A percentile compares a stretch with the other conserved stretches of the same genome.
Evolutionary conservation across 2,113 vertebrate species (phyloP).

Genomic region (Zosterops hypoxanthus): DNA sequence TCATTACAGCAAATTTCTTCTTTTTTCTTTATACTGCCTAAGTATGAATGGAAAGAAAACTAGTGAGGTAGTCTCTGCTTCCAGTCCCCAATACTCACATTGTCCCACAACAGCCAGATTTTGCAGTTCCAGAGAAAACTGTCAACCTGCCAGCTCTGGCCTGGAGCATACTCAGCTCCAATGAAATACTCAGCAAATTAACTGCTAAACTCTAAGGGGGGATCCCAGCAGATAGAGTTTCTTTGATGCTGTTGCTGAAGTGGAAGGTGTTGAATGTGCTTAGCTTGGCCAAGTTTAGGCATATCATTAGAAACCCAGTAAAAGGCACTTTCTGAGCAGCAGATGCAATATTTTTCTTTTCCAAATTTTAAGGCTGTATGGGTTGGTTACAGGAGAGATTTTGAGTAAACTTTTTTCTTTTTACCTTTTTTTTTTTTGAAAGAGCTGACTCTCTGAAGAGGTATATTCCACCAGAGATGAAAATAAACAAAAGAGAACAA

Average conservation of each 20-base stretch:
- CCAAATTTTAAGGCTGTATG: background rate
- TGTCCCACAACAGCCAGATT: background rate
- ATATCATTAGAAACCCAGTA: background rate
- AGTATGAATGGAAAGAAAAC: background rate
- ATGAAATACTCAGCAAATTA: background rate
- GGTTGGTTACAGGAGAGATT: background rate
- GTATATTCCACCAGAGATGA: background rate
- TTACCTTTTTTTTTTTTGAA: no score
- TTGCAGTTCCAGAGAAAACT: background rate
- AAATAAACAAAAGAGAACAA: no score
- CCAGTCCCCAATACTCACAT: background rate
- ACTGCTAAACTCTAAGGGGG: background rate
- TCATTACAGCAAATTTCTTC: background rate
- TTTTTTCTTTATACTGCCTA: background rate
- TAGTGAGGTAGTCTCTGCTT: background rate
- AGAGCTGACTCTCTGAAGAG: background rate
- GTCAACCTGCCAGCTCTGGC: background rate
- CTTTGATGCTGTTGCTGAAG: background rate
- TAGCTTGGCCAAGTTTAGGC: background rate
- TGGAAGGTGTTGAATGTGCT: background rate
- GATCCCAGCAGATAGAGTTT: background rate
- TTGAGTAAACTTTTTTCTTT: background rate
- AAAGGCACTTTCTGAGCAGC: background rate
- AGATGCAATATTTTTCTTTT: background rate
- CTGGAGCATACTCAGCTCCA: background rate